Evolutionary conservation across 2,888 invertebrate species (phyloP), one percentile per base, ranked within the genome.

Genomic region (Noctuana brunneofusca): DNA sequence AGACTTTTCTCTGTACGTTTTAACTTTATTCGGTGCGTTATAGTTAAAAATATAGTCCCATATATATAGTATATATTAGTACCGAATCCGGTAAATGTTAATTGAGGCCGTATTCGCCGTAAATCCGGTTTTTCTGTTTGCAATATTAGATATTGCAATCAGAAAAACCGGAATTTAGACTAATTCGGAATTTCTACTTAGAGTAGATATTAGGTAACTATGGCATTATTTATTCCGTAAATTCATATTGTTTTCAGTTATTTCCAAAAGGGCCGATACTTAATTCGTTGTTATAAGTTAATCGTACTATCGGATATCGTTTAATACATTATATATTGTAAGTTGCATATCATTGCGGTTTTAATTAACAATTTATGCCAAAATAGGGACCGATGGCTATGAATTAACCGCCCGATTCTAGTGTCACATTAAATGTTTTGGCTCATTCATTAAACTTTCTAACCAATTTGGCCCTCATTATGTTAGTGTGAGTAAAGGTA

Each of bases 291-390:
- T 38, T 14, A 55, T 54, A 49, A 62, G 55, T 62, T 48, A 55
- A 62, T 55, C 24, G 24, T 54, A 48, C 27, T 53, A 60, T 54
- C 24, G 49, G 38, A 55, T 55, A 38, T 41, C 55, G 54, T 48
- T 62, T 30, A 55, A 60, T 49, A 68, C n/a, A n/a, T n/a, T n/a
- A 43, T 69, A 70, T 71, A 78, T 78, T 80, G 75, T 78, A 79
- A 79, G 75, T 80, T 80, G 76, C 78, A 73, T 81, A 80, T 79
- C 77, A 78, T 76, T 75, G 78, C 18, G 79, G 79, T 81, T 85
- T 63, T 85, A 86, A 86, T 86, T 86, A 86, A 79, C 84, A 79
- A 79, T 79, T 75, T 73, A 78, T 73, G 74, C 74, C 64, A 69
- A 71, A 68, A 68, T 66, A 65, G 66, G 64, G 54, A 54, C 54